Evolutionary conservation across 2,113 vertebrate species (phyloP).

Genomic region (Chlorodrepanis virens): DNA sequence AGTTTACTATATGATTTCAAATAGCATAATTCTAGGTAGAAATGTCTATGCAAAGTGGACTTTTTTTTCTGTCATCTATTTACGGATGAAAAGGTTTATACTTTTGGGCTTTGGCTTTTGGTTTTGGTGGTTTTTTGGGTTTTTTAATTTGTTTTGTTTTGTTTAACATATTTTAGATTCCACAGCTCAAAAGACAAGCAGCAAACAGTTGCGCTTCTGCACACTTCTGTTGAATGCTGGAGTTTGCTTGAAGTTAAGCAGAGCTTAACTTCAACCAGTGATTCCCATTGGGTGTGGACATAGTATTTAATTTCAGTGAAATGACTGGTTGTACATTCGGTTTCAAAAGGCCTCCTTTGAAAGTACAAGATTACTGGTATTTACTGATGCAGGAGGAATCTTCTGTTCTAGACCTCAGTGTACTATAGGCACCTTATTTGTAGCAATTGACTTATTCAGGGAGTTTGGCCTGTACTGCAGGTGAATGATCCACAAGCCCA

Average conservation of each 20-base stretch:
- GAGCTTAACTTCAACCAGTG: background rate
- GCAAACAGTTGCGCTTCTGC: slow-evolving; percentile 18
- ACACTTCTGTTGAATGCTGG: slow-evolving; percentile 1
- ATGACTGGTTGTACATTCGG: background rate
- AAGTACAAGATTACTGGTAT: background rate
- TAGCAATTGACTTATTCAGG: slow-evolving; percentile 12
- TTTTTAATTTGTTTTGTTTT: background rate
- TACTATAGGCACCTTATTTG: background rate
- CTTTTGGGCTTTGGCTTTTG: background rate
- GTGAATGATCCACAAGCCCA: background rate
- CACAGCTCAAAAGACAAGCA: slow-evolving; percentile 31
- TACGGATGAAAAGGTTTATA: background rate
- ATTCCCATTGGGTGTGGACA: slow-evolving; percentile 9
- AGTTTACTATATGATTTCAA: slow-evolving; percentile 63
- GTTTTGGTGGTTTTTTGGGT: background rate
- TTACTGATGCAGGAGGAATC: background rate
- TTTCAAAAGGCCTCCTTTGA: background rate
- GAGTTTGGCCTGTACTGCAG: background rate
- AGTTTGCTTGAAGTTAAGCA: background rate
- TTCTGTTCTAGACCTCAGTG: background rate
- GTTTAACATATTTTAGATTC: slow-evolving; percentile 27
- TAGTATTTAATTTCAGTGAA: background rate
- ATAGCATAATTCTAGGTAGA: slow-evolving; percentile 67
- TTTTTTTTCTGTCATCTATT: slow-evolving; percentile 54
- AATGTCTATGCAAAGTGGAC: slow-evolving; percentile 65